Evolutionary conservation across 2,113 vertebrate genomes (phyloP), one percentile per base, ranked within the genome.

Genomic region (Aspiorhynchus laticeps): DNA sequence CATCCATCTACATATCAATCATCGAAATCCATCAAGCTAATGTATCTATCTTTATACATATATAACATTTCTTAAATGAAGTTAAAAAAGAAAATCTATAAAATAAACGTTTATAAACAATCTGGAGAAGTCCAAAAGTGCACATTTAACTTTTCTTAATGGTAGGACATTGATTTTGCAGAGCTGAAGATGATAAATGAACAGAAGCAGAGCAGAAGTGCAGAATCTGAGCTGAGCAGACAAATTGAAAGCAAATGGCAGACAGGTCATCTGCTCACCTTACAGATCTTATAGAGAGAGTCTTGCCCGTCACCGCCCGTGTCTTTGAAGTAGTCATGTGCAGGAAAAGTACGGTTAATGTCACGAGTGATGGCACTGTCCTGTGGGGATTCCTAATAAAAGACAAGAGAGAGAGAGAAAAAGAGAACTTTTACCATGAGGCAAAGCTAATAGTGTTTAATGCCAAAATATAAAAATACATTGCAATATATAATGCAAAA

Each of bases 251-350:
- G 53, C 5, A 61, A n/a, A 38, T 21, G n/a, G 10, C 26, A 48
- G 38, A 51, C 15, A 33, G 19, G 28, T 69, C 63, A 8, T 75
- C 26, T 63, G 74, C 88, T 74, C 93, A 99, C 98, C 97, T 99
- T 99, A 96, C 98, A 99, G 95, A 99, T 99, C 94, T 99, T 99
- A 93, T 99, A 99, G 71, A 99, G 95, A 0, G 98, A 99, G 92
- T 99, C 98, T 92, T 99, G 98, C 56, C 98, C 98, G 80, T 99
- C 98, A 88, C 98, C 98, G 88, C 98, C 98, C 3, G 98, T 99
- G 89, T 99, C 98, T 94, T 99, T 99, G 91, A 99, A 99, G 93
- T 99, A 99, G 94, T 99, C 98, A n/a, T 99, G 98, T 77, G 98
- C 98, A 86, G 98, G 98, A 91, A 99, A 99, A 0, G 98, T 99